Percentiles rank a stretch among this genome's conserved stretches.
These are phyloP conservation scores for Copidosoma floridanum DNA, from an alignment of 1,140 invertebrate species.

Conservation along the genomic window DNA sequence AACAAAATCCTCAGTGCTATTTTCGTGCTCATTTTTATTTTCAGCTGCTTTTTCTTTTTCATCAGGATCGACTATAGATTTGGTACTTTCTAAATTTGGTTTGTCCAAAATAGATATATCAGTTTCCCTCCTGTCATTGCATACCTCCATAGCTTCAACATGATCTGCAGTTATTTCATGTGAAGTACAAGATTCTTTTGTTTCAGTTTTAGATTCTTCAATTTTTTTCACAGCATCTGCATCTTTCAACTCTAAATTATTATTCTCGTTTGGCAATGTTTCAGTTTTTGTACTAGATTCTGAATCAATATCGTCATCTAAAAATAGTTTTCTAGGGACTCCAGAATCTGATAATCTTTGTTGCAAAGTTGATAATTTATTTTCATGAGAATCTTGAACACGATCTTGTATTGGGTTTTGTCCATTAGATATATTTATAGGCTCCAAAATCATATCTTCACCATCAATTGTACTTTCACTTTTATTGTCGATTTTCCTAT, in stretches of 20 bases:
- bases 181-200: conserved; percentile 13
- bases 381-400: conserved; percentile 23
- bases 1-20: conserved; percentile 18
- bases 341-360: conserved; percentile 15
- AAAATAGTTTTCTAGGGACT: conserved; percentile 33
- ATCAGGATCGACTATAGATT: conserved; percentile 3
- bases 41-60: background rate
- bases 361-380: conserved; percentile 28
- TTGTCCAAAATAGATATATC: background rate
- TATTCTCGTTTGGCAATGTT: background rate
- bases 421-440: conserved; percentile 20
- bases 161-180: conserved; percentile 13
- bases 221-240: too few relatives aligned
- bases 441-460: background rate
- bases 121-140: background rate
- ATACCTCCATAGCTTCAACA: conserved; percentile 5
- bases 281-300: too few relatives aligned
- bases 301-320: conserved; percentile 27
- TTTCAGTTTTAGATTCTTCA: background rate
- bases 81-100: background rate
- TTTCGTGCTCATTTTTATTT: background rate
- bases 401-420: conserved; percentile 25
- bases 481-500: conserved; percentile 3
- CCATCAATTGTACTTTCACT: conserved; percentile 11
- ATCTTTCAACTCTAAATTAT: too few relatives aligned